Evolutionary conservation across 2,797 vertebrate species (phyloP).

Genomic region (Macroramphosus scolopax): DNA sequence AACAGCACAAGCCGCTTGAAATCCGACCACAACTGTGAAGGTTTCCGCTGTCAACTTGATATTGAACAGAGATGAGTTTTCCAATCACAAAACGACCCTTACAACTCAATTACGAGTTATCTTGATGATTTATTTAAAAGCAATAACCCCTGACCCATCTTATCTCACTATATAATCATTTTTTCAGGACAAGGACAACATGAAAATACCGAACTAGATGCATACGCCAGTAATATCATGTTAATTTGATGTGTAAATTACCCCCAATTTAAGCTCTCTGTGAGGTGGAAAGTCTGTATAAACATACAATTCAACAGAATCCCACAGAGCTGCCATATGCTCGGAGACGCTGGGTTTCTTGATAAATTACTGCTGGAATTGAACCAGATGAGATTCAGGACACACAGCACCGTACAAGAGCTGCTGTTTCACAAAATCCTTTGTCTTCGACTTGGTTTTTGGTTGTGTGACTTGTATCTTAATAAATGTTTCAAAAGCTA

Average conservation of each 20-base stretch:
- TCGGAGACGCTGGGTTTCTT: too few relatives aligned
- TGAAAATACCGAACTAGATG: slow-evolving; percentile 9
- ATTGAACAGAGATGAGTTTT: slow-evolving; percentile 29
- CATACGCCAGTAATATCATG: slow-evolving; percentile 55
- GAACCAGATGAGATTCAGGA: slow-evolving; percentile 7
- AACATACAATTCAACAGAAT: slow-evolving; percentile 55
- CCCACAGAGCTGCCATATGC: slow-evolving; percentile 23
- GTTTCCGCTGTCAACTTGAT: slow-evolving; percentile 39
- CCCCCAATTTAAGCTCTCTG: slow-evolving; percentile 38
- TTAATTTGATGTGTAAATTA: too few relatives aligned
- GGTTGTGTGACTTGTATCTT: too few relatives aligned
- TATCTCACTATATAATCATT: slow-evolving; percentile 23
- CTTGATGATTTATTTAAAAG: slow-evolving; percentile 48
- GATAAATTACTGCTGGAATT: slow-evolving; percentile 23
- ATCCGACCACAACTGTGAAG: background rate
- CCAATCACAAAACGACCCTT: slow-evolving; percentile 31
- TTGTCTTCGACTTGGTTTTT: too few relatives aligned
- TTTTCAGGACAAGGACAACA: slow-evolving; percentile 25
- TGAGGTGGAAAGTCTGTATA: slow-evolving; percentile 43
- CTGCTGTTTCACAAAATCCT: too few relatives aligned
- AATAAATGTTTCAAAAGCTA: too few relatives aligned
- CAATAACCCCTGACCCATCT: slow-evolving; percentile 29
- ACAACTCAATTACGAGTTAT: slow-evolving; percentile 41
- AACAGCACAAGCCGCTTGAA: background rate
- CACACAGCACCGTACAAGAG: background rate